phyloP scores from a whole-genome alignment of 2,113 vertebrate species.

The Psammodynastes pulverulentus region DNA sequence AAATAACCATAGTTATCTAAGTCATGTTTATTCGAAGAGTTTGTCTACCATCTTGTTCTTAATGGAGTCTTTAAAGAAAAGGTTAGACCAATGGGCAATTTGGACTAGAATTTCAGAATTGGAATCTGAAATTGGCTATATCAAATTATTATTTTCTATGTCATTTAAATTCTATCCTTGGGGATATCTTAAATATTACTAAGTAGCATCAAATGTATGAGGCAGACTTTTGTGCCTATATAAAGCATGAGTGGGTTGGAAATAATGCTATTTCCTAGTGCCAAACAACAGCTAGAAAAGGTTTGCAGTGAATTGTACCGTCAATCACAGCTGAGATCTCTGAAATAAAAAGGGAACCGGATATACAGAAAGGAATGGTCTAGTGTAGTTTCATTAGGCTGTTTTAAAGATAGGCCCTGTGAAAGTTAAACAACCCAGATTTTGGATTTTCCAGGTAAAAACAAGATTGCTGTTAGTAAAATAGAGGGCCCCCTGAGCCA shows the following conservation, averaged over 20 bases:
- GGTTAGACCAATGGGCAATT: neutral
- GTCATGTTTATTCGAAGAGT: neutral
- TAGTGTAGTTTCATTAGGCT: neutral
- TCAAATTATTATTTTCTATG: neutral
- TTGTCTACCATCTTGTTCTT: neutral
- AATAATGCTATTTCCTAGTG: neutral
- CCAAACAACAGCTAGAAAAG: neutral
- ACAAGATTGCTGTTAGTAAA: constrained; percentile 17
- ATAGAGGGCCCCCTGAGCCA: constrained; percentile 40
- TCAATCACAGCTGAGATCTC: neutral
- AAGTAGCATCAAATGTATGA: constrained; percentile 27
- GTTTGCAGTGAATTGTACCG: constrained; percentile 10
- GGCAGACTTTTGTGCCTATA: constrained; percentile 23
- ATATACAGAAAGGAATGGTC: neutral
- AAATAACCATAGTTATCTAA: neutral
- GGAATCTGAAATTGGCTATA: neutral
- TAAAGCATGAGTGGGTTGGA: constrained; percentile 3
- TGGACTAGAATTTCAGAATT: neutral
- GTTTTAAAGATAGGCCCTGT: constrained; percentile 28
- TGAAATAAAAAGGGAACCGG: neutral
- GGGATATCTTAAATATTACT: neutral
- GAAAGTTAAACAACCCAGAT: neutral
- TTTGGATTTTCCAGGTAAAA: neutral
- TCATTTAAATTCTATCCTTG: neutral
- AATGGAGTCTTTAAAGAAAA: neutral